Base-by-base conservation (phyloP, 2,797 vertebrate genomes). In the Macroramphosus scolopax region DNA sequence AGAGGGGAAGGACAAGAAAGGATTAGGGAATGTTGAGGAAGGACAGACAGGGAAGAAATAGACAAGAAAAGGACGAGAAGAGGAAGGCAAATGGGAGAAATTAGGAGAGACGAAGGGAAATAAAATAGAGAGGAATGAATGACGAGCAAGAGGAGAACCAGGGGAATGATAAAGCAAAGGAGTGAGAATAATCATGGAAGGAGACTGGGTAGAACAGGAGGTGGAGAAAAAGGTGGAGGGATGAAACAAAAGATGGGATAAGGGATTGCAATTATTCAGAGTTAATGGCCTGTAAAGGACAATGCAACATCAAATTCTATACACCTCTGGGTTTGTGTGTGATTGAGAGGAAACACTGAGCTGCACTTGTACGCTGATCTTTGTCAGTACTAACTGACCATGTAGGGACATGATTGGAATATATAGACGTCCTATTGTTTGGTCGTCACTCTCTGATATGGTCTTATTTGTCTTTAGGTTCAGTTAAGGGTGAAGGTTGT, bases 231-330 rank as follows among this genome's bases (percentile, higher is more conserved):
- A 46, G 24, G 13, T 13, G 10, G 17, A n/a, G n/a, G 56, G 35
- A 56, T 50, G 35, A 60, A 44, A 52, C 49, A 43, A 49, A 44
- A 15, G 13, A 54, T 41, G 52, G 73, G 43, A 71, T 68, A 71
- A 80, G 51, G 37, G 30, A 64, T 51, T 61, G 66, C 25, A n/a
- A 11, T 69, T 65, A 64, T 76, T 84, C 60, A 35, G 77, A 76
- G 76, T 73, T 76, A 85, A 87, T 83, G 71, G 71, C 53, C 68
- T 78, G 75, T 82, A 85, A 82, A 86, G 82, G 82, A 83, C 81
- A 81, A 40, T 32, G 61, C 68, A 70, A 64, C 67, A 81, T 78
- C 75, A 62, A 58, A 77, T 77, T 73, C 66, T 56, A 73, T 70
- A 72, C 63, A 67, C n/a, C n/a, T 55, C 41, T 68, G 43, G 56